Evolutionary conservation across 2,888 invertebrate genomes (phyloP), one percentile per base, ranked within the genome.

Genomic region (Leptopterna dolabrata): DNA sequence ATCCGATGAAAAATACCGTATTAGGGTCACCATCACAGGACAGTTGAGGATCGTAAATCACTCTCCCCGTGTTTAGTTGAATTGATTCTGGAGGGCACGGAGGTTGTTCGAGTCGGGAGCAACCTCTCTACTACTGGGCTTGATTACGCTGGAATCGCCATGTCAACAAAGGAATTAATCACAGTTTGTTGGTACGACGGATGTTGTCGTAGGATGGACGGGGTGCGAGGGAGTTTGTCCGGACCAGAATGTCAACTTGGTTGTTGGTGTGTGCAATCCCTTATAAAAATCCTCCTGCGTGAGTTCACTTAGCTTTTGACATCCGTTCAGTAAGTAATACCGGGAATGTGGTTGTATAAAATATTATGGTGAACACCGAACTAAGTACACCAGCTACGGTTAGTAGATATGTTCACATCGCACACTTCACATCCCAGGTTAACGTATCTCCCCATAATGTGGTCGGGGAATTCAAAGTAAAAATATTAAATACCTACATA

Each of bases 131-230:
- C 24, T 63, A 63, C 63, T 63, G 63, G 24, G 63, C 63, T 63
- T 63, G 63, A 63, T 63, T 63, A 63, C 63, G 63, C 63, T 63
- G 63, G 63, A 63, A 19, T 63, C 63, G 13, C 24, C 63, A 63
- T 63, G 63, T 63, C 63, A 63, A 63, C 63, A 63, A 63, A 63
- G 63, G 63, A 63, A 63, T 63, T 63, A 63, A 63, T 63, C 63
- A 63, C 63, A 63, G 24, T 63, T 63, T 24, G 63, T 63, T 63
- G 63, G 63, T 63, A 24, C 6, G 63, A 27, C 24, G 24, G 63
- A 63, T 63, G 63, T 63, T 24, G n/a, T n/a, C 55, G 55, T 55
- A 55, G n/a, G 19, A n/a, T 55, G 27, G 24, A 27, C 4, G 19
- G 11, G 24, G 24, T 11, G 24, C 24, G 24, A 63, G 24, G 0